Conservation (phyloP, 2,797 vertebrate genomes). For the Natrix natrix region DNA sequence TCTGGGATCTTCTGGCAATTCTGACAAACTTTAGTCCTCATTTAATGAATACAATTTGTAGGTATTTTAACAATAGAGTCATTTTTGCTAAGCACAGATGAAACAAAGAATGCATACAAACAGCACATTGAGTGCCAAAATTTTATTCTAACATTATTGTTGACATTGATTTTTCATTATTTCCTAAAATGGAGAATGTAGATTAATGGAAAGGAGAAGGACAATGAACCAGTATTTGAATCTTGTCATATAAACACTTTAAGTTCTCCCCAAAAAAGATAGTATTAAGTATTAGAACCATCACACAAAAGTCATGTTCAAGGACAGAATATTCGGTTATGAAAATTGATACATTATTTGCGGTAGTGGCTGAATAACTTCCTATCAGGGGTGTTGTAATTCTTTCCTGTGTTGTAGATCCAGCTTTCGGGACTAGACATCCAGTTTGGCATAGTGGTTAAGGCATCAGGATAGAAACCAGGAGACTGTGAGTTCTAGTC, state of each 20-base stretch:
- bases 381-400: background rate
- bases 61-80: background rate
- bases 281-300: background rate
- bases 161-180: background rate
- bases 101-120: background rate
- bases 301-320: background rate
- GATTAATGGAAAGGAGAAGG: background rate
- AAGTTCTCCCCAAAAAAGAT: background rate
- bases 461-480: background rate
- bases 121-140: background rate
- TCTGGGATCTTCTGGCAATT: background rate
- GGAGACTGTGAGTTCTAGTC: background rate
- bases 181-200: background rate
- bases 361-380: background rate
- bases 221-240: background rate
- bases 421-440: background rate
- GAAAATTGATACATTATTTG: background rate
- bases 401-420: background rate
- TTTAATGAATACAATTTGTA: background rate
- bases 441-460: background rate
- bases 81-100: background rate
- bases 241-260: background rate
- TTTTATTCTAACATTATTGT: background rate
- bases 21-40: background rate
- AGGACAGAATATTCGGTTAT: background rate